Evolutionary conservation across 2,888 invertebrate species (phyloP), one percentile per base, ranked within the genome.

Genomic region (Eupithecia centaureata): DNA sequence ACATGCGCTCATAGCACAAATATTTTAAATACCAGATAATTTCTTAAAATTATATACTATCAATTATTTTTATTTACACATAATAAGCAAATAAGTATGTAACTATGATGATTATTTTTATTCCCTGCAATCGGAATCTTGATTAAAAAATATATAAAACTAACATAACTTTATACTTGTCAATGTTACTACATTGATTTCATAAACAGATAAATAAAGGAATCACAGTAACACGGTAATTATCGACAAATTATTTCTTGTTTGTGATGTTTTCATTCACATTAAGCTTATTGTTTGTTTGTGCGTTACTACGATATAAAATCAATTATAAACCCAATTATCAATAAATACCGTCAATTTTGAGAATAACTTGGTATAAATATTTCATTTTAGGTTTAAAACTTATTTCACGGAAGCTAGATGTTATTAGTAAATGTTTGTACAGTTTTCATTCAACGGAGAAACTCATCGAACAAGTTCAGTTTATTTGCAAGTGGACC

Each of bases 1-100:
- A 86, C 86, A 89, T 89, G 87, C 90, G 91, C 92, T 92, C 86
- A 87, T 79, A 92, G 92, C 92, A 90, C 91, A 85, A 87, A 68
- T 85, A 82, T 85, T 82, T 83, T 83, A 84, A 83, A 80, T 89
- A 89, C 69, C 62, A 59, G 33, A 71, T 76, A 65, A 15, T 52
- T 30, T 68, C 68, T 66, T 66, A 63, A 80, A 82, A 80, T 77
- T 86, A 84, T 79, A 82, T 30, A 51, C 67, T 56, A 64, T 62
- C 80, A 82, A 85, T 81, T 85, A 79, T 82, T 78, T 80, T 78
- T 78, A 56, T 77, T 77, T 79, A 76, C 79, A 82, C 82, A 81
- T 73, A 79, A 74, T 77, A 82, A 82, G 78, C 77, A 77, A 79
- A 75, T 73, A 71, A 77, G 79, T 79, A 75, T 76, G 74, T 79